Base-by-base conservation (phyloP, 2,113 vertebrate genomes). In the Sakesphorus luctuosus region DNA sequence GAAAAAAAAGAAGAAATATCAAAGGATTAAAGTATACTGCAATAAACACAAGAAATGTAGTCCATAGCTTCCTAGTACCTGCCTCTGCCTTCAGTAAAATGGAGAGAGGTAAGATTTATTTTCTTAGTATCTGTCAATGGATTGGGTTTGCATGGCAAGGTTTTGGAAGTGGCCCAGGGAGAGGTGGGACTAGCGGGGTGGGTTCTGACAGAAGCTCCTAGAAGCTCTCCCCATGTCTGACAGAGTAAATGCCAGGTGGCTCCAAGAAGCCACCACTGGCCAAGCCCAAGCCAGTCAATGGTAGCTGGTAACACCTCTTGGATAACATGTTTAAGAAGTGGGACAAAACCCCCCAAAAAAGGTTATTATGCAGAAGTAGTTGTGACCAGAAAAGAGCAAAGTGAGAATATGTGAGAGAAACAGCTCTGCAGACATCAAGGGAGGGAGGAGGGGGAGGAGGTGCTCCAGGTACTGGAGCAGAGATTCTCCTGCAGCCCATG, bases 311-410 rank as follows among this genome's bases (percentile, higher is more conserved):
- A n/a, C 3, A 6, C 33, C 65, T 63, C 49, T 40, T 19, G 19
- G 15, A n/a, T 11, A 46, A 19, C 0, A 0, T 38, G 15, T 24
- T 69, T 69, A 8, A 53, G 31, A 69, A 33, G 14, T 7, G 9
- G 15, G 4, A 6, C 23, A 18, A 10, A 33, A 36, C 3, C 2
- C 7, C n/a, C n/a, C n/a, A n/a, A 36, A 74, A 29, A 29, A 75
- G 59, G 66, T 38, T 59, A 46, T 17, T 59, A 10, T 0, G 0
- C 33, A n/a, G 7, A 29, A n/a, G 15, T 59, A 74, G 52, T 56
- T 31, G 25, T 19, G 15, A 28, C 46, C 46, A 29, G 61, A 52
- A 18, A 38, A 36, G 36, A 59, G 26, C 4, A 3, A 18, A 33
- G 12, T 33, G 36, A 29, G 21, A 28, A n/a, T 6, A 36, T 28